phyloP scores from a whole-genome alignment of 2,888 invertebrate genomes.

The Orchesellides sinensis region DNA sequence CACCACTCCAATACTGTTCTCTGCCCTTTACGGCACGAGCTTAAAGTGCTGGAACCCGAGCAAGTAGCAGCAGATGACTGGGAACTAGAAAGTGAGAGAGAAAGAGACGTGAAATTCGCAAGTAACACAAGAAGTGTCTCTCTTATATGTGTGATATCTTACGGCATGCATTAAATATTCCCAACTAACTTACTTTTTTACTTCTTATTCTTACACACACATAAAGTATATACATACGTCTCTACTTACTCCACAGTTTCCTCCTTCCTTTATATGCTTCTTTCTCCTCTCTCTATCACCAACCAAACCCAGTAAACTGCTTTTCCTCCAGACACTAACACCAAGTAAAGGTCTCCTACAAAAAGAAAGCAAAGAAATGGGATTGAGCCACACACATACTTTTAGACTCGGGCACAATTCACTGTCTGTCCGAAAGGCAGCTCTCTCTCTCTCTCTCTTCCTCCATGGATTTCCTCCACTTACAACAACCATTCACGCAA shows the following conservation, averaged over 20 bases:
- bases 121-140: slow-evolving; percentile 44
- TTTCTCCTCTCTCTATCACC: background rate
- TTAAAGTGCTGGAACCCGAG: slow-evolving; percentile 57
- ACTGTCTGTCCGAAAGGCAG: slow-evolving; percentile 1
- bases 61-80: slow-evolving; percentile 65
- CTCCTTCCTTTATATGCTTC: background rate
- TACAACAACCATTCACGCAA: background rate
- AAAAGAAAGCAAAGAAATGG: slow-evolving; percentile 1
- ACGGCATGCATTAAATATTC: slow-evolving; percentile 50
- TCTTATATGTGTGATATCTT: slow-evolving; percentile 42
- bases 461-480: background rate
- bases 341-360: slow-evolving; percentile 15
- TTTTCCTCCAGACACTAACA: background rate
- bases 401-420: slow-evolving; percentile 14
- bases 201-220: slow-evolving; percentile 8
- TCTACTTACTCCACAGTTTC: background rate
- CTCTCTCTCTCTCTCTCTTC: background rate
- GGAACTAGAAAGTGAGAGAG: slow-evolving; percentile 28
- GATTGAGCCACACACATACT: background rate
- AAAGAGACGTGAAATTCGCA: slow-evolving; percentile 46
- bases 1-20: background rate
- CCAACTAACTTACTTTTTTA: slow-evolving; percentile 49
- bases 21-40: slow-evolving; percentile 52
- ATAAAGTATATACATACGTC: too few species aligned
- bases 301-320: background rate